phyloP scores from a whole-genome alignment of 2,888 invertebrate species.

The Abrostola triplasia region DNA sequence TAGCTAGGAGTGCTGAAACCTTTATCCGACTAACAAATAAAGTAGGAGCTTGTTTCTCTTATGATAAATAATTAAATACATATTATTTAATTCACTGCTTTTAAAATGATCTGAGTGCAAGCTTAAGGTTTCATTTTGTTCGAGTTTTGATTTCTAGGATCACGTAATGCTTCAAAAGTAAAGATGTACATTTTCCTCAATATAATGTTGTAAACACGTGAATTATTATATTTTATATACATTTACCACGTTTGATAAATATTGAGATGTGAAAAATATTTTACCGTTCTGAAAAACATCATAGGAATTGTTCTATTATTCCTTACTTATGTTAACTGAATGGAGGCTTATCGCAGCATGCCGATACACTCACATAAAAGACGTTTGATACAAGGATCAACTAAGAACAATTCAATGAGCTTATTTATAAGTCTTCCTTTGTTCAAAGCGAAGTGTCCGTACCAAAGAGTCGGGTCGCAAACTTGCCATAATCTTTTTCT shows the following conservation, averaged over 20 bases:
- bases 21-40: no score
- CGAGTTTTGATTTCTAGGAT: no score
- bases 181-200: no score
- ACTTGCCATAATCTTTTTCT: slow-evolving; percentile 39
- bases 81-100: no score
- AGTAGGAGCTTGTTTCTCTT: no score
- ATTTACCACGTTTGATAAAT: neutral
- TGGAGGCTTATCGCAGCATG: neutral
- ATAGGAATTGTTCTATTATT: neutral
- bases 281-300: neutral
- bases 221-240: neutral
- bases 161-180: no score
- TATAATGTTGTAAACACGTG: no score
- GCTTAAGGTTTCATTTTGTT: no score
- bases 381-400: slow-evolving; percentile 7
- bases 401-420: slow-evolving; percentile 11
- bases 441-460: slow-evolving; percentile 21
- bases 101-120: no score
- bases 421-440: slow-evolving; percentile 23
- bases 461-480: slow-evolving; percentile 29
- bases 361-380: neutral
- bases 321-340: neutral
- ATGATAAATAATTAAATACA: no score
- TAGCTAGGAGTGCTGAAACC: no score
- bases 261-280: neutral